These are phyloP conservation scores for Thera obeliscata DNA, from an alignment of 2,888 invertebrate genomes.

Conservation along the genomic window DNA sequence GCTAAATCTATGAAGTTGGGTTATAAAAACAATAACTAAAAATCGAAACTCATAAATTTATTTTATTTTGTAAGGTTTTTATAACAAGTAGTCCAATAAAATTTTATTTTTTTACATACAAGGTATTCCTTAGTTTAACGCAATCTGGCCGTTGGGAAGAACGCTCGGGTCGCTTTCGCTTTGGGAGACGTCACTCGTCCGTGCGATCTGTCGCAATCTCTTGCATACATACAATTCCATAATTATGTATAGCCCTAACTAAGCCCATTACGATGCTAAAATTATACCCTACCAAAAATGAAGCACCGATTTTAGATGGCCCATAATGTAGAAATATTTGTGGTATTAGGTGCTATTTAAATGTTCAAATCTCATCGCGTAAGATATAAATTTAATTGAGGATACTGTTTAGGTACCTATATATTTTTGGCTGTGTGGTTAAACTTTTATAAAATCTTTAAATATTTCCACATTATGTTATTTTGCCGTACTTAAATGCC, in stretches of 20 bases:
- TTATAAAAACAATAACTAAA: slow-evolving; percentile 43
- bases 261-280: slow-evolving; percentile 49
- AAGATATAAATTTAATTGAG: too few relatives aligned
- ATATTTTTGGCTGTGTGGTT: too few relatives aligned
- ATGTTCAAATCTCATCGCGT: not conserved
- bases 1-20: not conserved
- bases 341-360: not conserved
- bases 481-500: too few relatives aligned
- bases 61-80: slow-evolving; percentile 74
- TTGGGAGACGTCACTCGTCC: slow-evolving; percentile 51
- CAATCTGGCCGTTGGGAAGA: slow-evolving; percentile 52
- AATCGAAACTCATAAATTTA: slow-evolving; percentile 31
- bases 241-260: slow-evolving; percentile 28
- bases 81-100: slow-evolving; percentile 83
- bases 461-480: too few relatives aligned
- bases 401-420: too few relatives aligned
- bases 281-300: slow-evolving; percentile 24
- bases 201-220: slow-evolving; percentile 54
- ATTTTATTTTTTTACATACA: slow-evolving; percentile 82
- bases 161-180: slow-evolving; percentile 40
- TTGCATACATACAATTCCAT: slow-evolving; percentile 29
- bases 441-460: too few relatives aligned
- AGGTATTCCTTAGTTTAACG: slow-evolving; percentile 49
- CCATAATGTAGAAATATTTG: slow-evolving; percentile 10
- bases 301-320: slow-evolving; percentile 33